Evolutionary conservation across 2,797 vertebrate genomes (phyloP).

Genomic region (Melanotaenia trifasciata): DNA sequence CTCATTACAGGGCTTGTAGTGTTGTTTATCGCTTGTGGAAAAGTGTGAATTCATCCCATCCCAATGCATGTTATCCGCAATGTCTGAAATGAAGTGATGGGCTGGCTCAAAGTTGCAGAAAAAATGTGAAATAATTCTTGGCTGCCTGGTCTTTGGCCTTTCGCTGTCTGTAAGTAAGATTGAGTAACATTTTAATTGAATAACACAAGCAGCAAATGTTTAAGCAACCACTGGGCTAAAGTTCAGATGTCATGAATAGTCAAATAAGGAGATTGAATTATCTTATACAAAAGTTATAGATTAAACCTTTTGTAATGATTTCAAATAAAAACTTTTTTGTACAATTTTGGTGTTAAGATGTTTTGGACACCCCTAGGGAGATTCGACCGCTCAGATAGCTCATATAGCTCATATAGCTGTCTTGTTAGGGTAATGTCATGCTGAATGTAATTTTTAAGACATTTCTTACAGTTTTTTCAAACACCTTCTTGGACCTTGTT

Average conservation of each 20-base stretch:
- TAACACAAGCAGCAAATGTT: not conserved
- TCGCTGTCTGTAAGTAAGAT: not conserved
- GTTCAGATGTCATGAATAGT: not conserved
- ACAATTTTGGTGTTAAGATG: not conserved
- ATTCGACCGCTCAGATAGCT: too few relatives aligned
- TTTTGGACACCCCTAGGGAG: too few relatives aligned
- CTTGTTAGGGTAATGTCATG: too few relatives aligned
- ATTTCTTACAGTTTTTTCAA: too few relatives aligned
- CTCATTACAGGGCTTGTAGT: conserved; percentile 72
- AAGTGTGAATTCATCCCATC: conserved; percentile 46
- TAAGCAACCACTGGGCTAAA: not conserved
- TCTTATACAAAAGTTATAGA: not conserved
- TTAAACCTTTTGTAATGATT: not conserved
- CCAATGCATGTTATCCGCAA: conserved; percentile 11
- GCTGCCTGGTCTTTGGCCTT: not conserved
- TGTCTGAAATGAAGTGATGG: conserved; percentile 14
- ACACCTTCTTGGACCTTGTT: not conserved
- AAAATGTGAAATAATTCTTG: conserved; percentile 5
- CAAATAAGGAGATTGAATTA: not conserved
- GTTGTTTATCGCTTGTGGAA: conserved; percentile 54
- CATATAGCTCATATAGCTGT: too few relatives aligned
- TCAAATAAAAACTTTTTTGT: not conserved
- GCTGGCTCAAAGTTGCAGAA: conserved; percentile 9
- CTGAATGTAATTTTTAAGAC: too few relatives aligned
- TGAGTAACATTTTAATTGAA: not conserved